Conservation (phyloP, 1,140 invertebrate species). For the Trinorchestia longiramus region DNA sequence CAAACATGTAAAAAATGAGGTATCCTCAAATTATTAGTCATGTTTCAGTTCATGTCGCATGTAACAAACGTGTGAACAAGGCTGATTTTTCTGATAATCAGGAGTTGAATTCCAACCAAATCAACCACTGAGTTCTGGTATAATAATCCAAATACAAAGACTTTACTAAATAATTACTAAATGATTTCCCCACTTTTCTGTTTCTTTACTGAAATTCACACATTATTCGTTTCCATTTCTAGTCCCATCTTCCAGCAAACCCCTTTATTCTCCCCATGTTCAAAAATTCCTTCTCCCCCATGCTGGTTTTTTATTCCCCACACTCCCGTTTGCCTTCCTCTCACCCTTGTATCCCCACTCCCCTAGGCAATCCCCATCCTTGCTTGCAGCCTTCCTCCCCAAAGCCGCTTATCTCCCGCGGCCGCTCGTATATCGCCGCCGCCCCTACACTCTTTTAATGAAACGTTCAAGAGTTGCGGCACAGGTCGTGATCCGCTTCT, state of each 20-base stretch:
- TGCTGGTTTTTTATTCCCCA: background rate
- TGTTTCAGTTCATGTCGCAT: background rate
- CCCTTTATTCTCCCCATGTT: background rate
- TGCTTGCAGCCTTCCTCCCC: background rate
- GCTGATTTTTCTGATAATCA: background rate
- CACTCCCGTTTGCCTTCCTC: background rate
- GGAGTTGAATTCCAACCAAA: background rate
- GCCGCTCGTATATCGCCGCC: constrained; percentile 53
- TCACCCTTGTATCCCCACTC: background rate
- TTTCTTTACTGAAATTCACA: background rate
- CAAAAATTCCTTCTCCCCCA: background rate
- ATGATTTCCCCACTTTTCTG: background rate
- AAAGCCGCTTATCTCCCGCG: constrained; percentile 50
- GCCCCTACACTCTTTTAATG: constrained; percentile 55
- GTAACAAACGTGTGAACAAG: background rate
- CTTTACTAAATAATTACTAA: background rate
- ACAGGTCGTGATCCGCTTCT: constrained; percentile 53
- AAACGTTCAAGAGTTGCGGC: constrained; percentile 52
- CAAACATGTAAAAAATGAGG: no score
- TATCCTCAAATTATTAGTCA: no score
- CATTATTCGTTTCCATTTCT: background rate
- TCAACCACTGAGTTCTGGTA: background rate
- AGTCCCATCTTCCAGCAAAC: background rate
- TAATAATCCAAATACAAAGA: background rate
- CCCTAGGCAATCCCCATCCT: background rate